Conservation (phyloP, 2,888 invertebrate genomes). For the Suillia variegata region DNA sequence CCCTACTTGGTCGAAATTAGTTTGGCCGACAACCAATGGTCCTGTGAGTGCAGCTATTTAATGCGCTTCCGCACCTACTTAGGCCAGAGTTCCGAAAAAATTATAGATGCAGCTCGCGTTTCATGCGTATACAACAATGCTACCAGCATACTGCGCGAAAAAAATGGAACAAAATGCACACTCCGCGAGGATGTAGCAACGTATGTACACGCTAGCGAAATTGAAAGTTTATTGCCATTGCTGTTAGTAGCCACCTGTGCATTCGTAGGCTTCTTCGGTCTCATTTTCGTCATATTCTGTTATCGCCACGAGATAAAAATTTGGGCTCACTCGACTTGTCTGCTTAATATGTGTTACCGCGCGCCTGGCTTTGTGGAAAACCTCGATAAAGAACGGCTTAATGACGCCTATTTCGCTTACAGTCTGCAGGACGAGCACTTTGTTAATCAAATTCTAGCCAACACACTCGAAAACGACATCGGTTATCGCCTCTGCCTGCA, state of each 20-base stretch:
- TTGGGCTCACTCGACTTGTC: slow-evolving; percentile 86
- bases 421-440: slow-evolving; percentile 91
- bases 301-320: slow-evolving; percentile 81
- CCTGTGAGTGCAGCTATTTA: slow-evolving; percentile 86
- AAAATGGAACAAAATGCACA: slow-evolving; percentile 79
- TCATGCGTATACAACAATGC: slow-evolving; percentile 78
- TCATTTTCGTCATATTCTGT: slow-evolving; percentile 79
- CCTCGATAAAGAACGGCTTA: slow-evolving; percentile 75
- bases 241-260: slow-evolving; percentile 78
- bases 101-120: slow-evolving; percentile 77
- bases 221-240: slow-evolving; percentile 81
- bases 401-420: slow-evolving; percentile 95
- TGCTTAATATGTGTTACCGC: slow-evolving; percentile 84
- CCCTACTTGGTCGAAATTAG: slow-evolving; percentile 87
- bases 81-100: slow-evolving; percentile 77
- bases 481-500: slow-evolving; percentile 88
- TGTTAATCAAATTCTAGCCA: slow-evolving; percentile 85
- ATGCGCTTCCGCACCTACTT: slow-evolving; percentile 81
- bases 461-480: slow-evolving; percentile 83
- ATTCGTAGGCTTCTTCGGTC: slow-evolving; percentile 75
- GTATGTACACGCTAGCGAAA: slow-evolving; percentile 68
- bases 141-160: slow-evolving; percentile 76
- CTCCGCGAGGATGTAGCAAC: slow-evolving; percentile 74
- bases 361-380: slow-evolving; percentile 69
- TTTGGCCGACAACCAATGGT: slow-evolving; percentile 85